A percentile compares a stretch with the other conserved stretches of the same genome.
Conservation (phyloP, 1,140 invertebrate genomes). For the Leptestheria dahalacensis region DNA sequence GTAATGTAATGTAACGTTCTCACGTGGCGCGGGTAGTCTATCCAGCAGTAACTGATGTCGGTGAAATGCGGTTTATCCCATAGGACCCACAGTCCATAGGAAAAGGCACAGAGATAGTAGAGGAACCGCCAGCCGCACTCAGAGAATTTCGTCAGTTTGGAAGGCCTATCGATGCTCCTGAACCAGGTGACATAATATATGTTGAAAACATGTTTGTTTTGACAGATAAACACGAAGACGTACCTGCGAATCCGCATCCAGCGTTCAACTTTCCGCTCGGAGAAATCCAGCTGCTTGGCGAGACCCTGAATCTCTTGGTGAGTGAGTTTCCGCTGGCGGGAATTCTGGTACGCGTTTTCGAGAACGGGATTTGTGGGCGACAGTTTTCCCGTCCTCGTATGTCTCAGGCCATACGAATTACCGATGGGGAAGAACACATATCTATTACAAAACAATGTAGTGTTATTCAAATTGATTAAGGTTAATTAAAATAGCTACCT, state of each 20-base stretch:
- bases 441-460: background rate
- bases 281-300: background rate
- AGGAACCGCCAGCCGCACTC: background rate
- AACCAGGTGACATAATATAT: background rate
- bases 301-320: background rate
- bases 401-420: background rate
- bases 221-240: background rate
- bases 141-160: constrained; percentile 3
- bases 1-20: background rate
- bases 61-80: background rate
- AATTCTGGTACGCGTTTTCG: background rate
- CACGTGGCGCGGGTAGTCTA: background rate
- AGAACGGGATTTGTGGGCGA: background rate
- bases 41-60: background rate
- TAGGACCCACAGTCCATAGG: background rate
- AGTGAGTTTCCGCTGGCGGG: background rate
- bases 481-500: background rate
- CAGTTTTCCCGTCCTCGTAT: background rate
- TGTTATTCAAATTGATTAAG: background rate
- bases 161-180: background rate
- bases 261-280: background rate
- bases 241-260: constrained; percentile 1
- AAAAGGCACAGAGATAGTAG: background rate
- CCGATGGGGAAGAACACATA: constrained; percentile 1
- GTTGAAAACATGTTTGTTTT: background rate